A percentile compares a stretch with the other conserved stretches of the same genome.
These are phyloP conservation scores for Cotesia typhae DNA, from an alignment of 1,140 invertebrate species.

Conservation along the genomic window DNA sequence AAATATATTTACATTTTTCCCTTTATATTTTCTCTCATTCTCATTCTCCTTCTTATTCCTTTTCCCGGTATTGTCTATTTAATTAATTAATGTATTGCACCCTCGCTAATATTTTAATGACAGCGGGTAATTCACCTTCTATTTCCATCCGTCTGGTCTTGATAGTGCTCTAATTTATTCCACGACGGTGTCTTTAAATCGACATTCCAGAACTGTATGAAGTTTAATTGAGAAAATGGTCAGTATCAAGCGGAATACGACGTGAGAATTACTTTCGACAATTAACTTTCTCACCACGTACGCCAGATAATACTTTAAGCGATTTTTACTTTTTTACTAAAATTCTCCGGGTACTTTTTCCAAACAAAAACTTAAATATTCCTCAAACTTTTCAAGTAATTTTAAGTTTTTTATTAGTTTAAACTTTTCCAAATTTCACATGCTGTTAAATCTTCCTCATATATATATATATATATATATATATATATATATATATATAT, in stretches of 20 bases:
- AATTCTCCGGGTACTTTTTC: no score
- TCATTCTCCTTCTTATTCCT: no score
- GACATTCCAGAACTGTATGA: not conserved
- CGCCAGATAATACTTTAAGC: conserved; percentile 53
- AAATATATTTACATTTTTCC: not conserved
- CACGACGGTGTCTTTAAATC: not conserved
- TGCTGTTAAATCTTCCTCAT: not conserved
- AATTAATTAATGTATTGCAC: no score
- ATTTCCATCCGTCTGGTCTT: no score
- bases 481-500: no score
- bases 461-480: no score
- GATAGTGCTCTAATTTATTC: not conserved
- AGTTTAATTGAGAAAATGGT: conserved; percentile 19
- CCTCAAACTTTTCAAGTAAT: conserved; percentile 19
- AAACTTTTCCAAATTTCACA: conserved; percentile 1
- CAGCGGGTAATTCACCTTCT: no score
- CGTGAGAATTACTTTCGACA: conserved; percentile 32
- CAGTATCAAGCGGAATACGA: conserved; percentile 6
- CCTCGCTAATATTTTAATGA: no score
- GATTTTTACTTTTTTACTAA: conserved; percentile 38
- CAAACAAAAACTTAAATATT: no score
- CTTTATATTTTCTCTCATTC: no score
- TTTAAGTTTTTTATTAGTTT: conserved; percentile 25
- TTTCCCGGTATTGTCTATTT: no score
- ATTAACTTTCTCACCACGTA: conserved; percentile 43